Base-by-base conservation (phyloP, 2,888 invertebrate species). In the Xanthostigma xanthostigma region DNA sequence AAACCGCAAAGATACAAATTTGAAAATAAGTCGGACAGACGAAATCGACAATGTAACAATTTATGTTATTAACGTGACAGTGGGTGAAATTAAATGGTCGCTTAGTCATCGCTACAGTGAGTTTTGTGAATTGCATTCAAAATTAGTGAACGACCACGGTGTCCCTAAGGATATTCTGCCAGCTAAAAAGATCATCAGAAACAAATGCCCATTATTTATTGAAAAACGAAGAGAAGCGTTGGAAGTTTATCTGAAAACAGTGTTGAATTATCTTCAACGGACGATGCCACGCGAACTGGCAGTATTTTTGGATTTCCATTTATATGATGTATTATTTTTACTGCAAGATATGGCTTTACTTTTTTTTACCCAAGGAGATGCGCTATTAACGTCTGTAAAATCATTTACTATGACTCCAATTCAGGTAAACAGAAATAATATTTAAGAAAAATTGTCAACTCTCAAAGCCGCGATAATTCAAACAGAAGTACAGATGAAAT, bases 161-260 rank as follows among this genome's bases (percentile, higher is more conserved):
- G 78, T 91, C 4, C 79, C 85, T 8, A 89, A 85, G 62, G 89
- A 88, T 58, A 72, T 91, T 50, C 68, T 96, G 12, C 96, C 96
- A 10, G 92, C 92, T 1, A 96, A 97, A 67, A 94, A 93, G 70
- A 75, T 91, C 4, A 83, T 94, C 58, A 84, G 94, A 1, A 94
- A 93, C 62, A 88, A 86, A 65, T 86, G 87, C 53, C 87, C 89
- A 1, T 73, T 79, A 49, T 96, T 97, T 63, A 75, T 97, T 2
- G 87, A 89, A 60, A 85, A 83, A 59, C 75, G 95, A 47, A 78
- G 87, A 50, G 73, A 77, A 53, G 88, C 82, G 12, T 69, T 96
- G 39, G 84, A 90, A 64, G 73, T 76, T 44, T 96, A 96, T 66
- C 70, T 95, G 44, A 79, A 78, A 59, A 81, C 79, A 55, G 74